These are phyloP conservation scores for Cladorhizidae sp. DNA, from an alignment of 37 sponge, comb jelly and placozoan species.

Conservation along the genomic window DNA sequence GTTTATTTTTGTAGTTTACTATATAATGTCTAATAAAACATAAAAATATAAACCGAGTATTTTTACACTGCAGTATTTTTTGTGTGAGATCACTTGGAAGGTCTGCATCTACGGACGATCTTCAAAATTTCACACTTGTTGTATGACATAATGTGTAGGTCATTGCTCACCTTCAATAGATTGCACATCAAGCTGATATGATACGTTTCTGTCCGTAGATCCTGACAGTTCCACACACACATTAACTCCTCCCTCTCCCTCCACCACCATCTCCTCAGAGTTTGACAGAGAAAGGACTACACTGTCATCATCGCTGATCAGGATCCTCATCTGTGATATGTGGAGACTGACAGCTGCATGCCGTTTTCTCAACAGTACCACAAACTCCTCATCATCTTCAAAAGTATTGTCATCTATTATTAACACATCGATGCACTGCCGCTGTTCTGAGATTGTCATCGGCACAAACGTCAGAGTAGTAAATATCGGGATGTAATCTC, in stretches of 20 bases:
- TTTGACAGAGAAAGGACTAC: neutral
- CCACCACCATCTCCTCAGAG: neutral
- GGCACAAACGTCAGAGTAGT: neutral
- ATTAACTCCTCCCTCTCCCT: constrained; percentile 19
- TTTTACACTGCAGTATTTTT: no score
- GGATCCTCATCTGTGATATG: constrained; percentile 5
- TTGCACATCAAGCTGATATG: neutral
- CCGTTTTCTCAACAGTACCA: neutral
- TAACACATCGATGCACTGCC: neutral
- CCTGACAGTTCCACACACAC: constrained; percentile 34
- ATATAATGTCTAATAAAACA: no score
- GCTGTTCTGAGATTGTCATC: neutral
- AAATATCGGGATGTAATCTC: constrained; percentile 2
- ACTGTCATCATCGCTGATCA: constrained; percentile 20
- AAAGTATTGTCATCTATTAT: constrained; percentile 16
- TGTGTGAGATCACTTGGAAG: no score
- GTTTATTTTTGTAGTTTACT: no score
- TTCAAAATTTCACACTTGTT: no score
- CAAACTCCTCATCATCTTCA: constrained; percentile 19
- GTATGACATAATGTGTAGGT: no score
- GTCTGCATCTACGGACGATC: no score
- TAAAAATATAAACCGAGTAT: no score
- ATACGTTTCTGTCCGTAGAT: neutral
- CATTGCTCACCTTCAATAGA: constrained; percentile 26
- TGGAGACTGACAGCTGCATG: constrained; percentile 18